A percentile compares a stretch with the other conserved stretches of the same genome.
These are phyloP conservation scores for Tribolium madens DNA, from an alignment of 1,140 invertebrate species.

Conservation along the genomic window DNA sequence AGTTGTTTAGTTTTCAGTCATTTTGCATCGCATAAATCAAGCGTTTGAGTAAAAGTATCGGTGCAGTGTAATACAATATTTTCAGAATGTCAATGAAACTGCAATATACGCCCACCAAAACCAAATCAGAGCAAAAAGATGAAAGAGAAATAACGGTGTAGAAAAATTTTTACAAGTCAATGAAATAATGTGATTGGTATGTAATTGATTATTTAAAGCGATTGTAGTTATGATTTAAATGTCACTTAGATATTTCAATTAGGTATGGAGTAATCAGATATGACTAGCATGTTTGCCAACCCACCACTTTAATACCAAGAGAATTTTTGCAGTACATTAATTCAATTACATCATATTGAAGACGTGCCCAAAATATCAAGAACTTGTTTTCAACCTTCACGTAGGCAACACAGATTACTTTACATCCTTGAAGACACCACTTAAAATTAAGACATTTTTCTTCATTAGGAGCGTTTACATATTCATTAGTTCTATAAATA, in stretches of 20 bases:
- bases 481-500: constrained; percentile 5
- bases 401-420: constrained; percentile 33
- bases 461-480: background rate
- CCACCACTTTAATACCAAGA: background rate
- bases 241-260: constrained; percentile 18
- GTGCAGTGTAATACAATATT: background rate
- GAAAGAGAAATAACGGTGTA: background rate
- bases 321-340: background rate
- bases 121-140: constrained; percentile 4
- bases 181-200: background rate
- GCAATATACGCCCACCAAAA: background rate
- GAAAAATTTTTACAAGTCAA: background rate
- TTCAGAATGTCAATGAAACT: constrained; percentile 14
- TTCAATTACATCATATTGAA: constrained; percentile 1
- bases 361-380: background rate
- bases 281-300: constrained; percentile 18
- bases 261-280: background rate
- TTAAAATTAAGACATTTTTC: constrained; percentile 16
- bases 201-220: constrained; percentile 7
- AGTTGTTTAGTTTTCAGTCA: too few species aligned
- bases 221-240: constrained; percentile 27
- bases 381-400: background rate
- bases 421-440: background rate
- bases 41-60: too few species aligned
- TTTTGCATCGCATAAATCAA: too few species aligned